Conservation (phyloP, 2,888 invertebrate genomes). For the Drosophila merina region DNA sequence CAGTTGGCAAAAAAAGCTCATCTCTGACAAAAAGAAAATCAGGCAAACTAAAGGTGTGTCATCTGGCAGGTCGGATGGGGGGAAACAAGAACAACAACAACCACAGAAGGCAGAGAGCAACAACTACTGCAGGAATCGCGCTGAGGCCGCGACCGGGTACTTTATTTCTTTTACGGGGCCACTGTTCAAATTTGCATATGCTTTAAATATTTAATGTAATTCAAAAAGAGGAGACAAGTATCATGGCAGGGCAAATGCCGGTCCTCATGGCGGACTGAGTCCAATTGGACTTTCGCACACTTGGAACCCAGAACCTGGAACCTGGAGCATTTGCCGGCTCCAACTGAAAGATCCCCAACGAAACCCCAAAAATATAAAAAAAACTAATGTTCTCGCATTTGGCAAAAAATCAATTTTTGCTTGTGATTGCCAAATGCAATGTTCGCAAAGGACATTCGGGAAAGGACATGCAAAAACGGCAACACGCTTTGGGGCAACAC, state of each 20-base stretch:
- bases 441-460: constrained; percentile 17
- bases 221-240: constrained; percentile 68
- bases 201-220: constrained; percentile 79
- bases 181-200: constrained; percentile 79
- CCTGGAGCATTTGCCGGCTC: constrained; percentile 23
- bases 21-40: constrained; percentile 14
- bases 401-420: constrained; percentile 74
- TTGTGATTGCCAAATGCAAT: constrained; percentile 63
- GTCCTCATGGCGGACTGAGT: constrained; percentile 15
- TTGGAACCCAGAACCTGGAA: constrained; percentile 6
- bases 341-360: constrained; percentile 20
- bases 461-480: constrained; percentile 8
- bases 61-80: constrained; percentile 10
- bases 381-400: constrained; percentile 62
- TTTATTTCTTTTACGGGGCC: constrained; percentile 64
- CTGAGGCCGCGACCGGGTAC: constrained; percentile 59
- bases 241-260: constrained; percentile 27
- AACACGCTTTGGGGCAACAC: constrained; percentile 16
- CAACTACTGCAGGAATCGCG: constrained; percentile 54
- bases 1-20: not conserved
- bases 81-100: constrained; percentile 35
- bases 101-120: constrained; percentile 24
- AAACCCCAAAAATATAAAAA: constrained; percentile 3
- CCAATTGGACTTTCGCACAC: not conserved
- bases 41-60: constrained; percentile 31